Evolutionary conservation across 2,888 invertebrate species (phyloP), one percentile per base, ranked within the genome.

Genomic region (Cephus pulcher): DNA sequence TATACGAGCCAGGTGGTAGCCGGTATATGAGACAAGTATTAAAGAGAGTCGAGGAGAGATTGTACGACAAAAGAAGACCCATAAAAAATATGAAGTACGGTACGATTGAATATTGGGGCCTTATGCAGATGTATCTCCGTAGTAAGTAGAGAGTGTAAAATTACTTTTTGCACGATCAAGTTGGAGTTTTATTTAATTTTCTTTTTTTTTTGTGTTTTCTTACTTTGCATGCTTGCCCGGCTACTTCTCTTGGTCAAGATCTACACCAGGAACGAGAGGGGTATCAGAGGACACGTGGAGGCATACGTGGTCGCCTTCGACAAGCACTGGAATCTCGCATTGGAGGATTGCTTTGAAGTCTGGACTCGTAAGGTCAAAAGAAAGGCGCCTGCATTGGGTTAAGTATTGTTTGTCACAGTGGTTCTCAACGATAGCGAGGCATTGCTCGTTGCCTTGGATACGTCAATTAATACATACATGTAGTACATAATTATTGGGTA

Each of bases 301-400:
- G 99, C 97, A 1, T 95, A 94, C 84, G 92, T 98, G 35, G 94
- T 95, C 32, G 97, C 97, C 3, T 99, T 97, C 91, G 99, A 99
- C 92, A 98, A 97, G 89, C 97, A 98, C 90, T 98, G 97, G 96
- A 99, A 99, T 92, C 91, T 99, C 85, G 95, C 96, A 9, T 92
- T 98, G 76, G 94, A 94, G 78, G 96, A 98, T 89, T 97, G 97
- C 3, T 93, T 95, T 37, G 98, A 98, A 92, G 92, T 95, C 4
- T 98, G 97, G 95, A 94, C 93, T 76, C 93, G 95, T 82, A 94
- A 94, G 87, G 92, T 92, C 73, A 93, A 92, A 74, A 93, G 93
- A 84, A 95, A 95, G 92, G 91, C 94, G 76, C 94, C 95, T 3
- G 93, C 94, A 11, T 92, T 94, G 79, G 94, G 95, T 95, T 89